Evolutionary conservation across 2,888 invertebrate species (phyloP), one percentile per base, ranked within the genome.

Genomic region (Xestia ashworthii): DNA sequence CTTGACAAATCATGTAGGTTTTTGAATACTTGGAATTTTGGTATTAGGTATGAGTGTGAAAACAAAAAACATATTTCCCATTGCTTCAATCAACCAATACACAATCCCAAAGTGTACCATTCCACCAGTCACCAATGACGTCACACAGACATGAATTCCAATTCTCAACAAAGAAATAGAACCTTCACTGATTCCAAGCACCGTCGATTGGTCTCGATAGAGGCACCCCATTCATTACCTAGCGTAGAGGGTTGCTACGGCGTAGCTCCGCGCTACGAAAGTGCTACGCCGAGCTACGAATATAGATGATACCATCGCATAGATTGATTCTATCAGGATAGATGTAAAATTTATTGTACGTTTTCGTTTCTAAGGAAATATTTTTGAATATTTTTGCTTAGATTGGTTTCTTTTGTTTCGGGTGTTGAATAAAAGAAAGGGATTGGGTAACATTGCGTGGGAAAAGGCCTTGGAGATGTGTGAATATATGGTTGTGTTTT

Each of bases 181-280:
- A 88, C 80, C 80, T 84, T 74, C 64, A 78, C 81, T 78, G 82
- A 86, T 88, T 82, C 76, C 66, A 74, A 88, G 88, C 80, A 76
- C 78, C 76, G 88, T 86, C 88, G 78, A 88, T 89, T 86, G 89
- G 86, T 84, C 76, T 87, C 79, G 82, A 84, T 86, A 81, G 82
- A 87, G 83, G 81, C 81, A 79, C 84, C 84, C 87, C 81, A 88
- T 89, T 88, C 89, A 88, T 89, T 88, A 84, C 88, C 84, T 83
- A 55, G 73, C 64, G 80, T 78, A 88, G 88, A 85, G 81, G 79
- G 84, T 84, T 87, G 65, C 65, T 65, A 65, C 65, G 65, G 14
- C 65, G 65, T 65, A 65, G 65, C 65, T 85, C 87, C 74, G 53
- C 69, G 82, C 85, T 86, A 82, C 88, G 86, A 82, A 82, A 83